Evolutionary conservation across 2,113 vertebrate genomes (phyloP), one percentile per base, ranked within the genome.

Genomic region (Scartelaos histophorus): DNA sequence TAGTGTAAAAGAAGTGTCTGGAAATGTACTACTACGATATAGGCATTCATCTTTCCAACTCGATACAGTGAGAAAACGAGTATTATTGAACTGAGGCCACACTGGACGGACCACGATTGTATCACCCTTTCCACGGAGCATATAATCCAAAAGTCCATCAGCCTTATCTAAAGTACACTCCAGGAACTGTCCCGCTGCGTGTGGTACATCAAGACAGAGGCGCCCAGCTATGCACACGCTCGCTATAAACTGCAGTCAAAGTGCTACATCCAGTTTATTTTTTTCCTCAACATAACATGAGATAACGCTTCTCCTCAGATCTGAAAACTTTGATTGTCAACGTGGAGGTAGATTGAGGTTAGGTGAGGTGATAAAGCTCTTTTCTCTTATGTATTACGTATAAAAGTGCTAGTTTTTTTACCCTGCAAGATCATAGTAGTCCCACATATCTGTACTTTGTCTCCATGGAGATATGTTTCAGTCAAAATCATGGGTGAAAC

Each of bases 121-220:
- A 82, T 78, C 73, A 76, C 35, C 61, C 25, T 61, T n/a, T 58
- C 38, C 69, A 71, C 79, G 53, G 72, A 81, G 73, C 71, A 62
- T 34, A 25, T 87, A 81, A 87, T 86, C 76, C 71, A 49, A 21
- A 51, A 60, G 47, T 82, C 58, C 62, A 13, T 64, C 69, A 35
- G 60, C 21, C 53, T 73, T 75, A 74, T 87, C 67, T 68, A 62
- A 77, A 25, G 58, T 70, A 17, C 16, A 19, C 54, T 70, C 22
- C 34, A 74, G 70, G 24, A 81, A 67, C 1, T 47, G 49, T 67
- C 53, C n/a, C 15, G 10, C 57, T 38, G 21, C 66, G 45, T 71
- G 34, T 19, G 13, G 56, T 35, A 78, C 43, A 25, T 73, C 38
- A 47, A 43, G 21, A 49, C 22, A 79, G 53, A 73, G 53, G 64